Evolutionary conservation across 2,113 vertebrate species (phyloP).

Genomic region (Labrus mixtus): DNA sequence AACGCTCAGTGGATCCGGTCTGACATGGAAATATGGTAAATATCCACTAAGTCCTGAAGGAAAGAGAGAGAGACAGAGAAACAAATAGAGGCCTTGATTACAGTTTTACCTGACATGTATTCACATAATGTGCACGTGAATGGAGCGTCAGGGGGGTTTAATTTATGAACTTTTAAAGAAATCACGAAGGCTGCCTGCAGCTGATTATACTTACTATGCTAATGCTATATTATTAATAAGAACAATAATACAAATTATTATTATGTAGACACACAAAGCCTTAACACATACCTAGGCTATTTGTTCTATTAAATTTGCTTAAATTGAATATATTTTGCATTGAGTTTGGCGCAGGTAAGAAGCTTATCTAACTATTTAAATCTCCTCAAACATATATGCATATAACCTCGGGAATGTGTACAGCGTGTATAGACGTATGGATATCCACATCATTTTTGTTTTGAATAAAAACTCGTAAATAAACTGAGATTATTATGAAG

Average conservation of each 20-base stretch:
- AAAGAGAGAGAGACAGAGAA: too few species aligned
- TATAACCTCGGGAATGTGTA: too few species aligned
- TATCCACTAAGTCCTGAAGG: conserved; percentile 15
- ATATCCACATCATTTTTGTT: too few species aligned
- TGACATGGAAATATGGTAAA: conserved; percentile 29
- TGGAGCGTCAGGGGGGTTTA: neutral
- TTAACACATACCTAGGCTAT: neutral
- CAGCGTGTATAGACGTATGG: too few species aligned
- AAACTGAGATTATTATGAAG: too few species aligned
- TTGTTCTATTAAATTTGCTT: neutral
- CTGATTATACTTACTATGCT: too few species aligned
- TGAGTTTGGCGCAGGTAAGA: neutral
- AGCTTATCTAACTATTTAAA: too few species aligned
- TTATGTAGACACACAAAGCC: neutral
- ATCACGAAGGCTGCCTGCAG: too few species aligned
- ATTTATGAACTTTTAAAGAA: too few species aligned
- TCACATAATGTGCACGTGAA: neutral
- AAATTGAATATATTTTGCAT: neutral
- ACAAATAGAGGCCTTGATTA: conserved; percentile 1
- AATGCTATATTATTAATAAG: too few species aligned
- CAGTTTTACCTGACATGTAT: neutral
- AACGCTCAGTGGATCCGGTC: conserved; percentile 14
- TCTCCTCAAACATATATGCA: too few species aligned
- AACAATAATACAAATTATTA: neutral
- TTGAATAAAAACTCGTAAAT: too few species aligned